These are phyloP conservation scores for Eristalinus aeneus DNA, from an alignment of 2,888 invertebrate genomes.

Conservation along the genomic window DNA sequence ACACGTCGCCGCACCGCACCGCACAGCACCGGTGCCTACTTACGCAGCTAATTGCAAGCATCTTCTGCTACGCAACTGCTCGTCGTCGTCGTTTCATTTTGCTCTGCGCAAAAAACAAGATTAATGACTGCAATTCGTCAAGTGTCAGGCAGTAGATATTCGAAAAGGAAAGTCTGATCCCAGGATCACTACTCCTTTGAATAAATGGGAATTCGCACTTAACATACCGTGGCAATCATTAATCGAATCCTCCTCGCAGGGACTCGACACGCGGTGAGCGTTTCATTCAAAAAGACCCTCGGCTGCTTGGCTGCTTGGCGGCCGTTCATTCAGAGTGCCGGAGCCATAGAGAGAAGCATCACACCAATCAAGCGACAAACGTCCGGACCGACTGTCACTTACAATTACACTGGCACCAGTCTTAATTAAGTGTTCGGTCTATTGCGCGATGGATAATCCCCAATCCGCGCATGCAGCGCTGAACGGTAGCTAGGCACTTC, in stretches of 20 bases:
- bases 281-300: conserved; percentile 60
- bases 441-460: conserved; percentile 12
- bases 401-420: conserved; percentile 55
- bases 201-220: conserved; percentile 74
- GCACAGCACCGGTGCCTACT: not conserved
- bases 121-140: conserved; percentile 70
- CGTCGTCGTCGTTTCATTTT: conserved; percentile 22
- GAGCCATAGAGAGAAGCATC: conserved; percentile 21
- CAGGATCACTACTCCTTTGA: conserved; percentile 60
- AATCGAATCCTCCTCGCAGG: conserved; percentile 72
- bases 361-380: conserved; percentile 59
- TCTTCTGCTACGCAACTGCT: conserved; percentile 18
- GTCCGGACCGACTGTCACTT: conserved; percentile 58
- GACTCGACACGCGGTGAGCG: conserved; percentile 11
- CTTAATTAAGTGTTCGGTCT: conserved; percentile 54
- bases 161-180: conserved; percentile 58
- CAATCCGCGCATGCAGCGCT: not conserved
- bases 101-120: conserved; percentile 11
- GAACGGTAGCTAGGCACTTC: conserved; percentile 15
- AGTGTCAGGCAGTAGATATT: conserved; percentile 60
- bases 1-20: not conserved
- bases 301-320: not conserved
- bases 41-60: conserved; percentile 58
- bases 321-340: conserved; percentile 48
- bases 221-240: conserved; percentile 74